Evolutionary conservation across 2,113 vertebrate species (phyloP).

Genomic region (Syrrhaptes paradoxus): DNA sequence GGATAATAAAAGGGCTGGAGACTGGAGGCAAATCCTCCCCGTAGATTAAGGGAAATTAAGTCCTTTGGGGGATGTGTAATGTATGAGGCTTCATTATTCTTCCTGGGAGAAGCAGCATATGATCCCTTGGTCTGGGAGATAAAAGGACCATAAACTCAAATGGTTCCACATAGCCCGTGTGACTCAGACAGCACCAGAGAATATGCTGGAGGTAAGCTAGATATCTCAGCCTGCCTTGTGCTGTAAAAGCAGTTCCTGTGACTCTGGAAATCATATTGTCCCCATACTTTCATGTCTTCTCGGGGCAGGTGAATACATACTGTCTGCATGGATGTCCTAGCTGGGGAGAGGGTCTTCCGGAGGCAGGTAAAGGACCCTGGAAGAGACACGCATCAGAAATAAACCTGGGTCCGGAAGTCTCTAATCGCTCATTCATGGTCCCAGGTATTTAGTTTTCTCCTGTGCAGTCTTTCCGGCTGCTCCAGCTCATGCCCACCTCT

Average conservation of each 20-base stretch:
- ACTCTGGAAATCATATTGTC: not conserved
- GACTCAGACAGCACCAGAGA: not conserved
- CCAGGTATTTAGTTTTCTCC: not conserved
- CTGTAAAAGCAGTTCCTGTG: not conserved
- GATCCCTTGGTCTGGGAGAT: constrained; percentile 14
- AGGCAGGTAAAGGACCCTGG: not conserved
- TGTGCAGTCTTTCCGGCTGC: not conserved
- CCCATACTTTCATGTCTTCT: not conserved
- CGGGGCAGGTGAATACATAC: not conserved
- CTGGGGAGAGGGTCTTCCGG: not conserved
- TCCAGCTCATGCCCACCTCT: not conserved
- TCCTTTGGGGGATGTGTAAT: constrained; percentile 20
- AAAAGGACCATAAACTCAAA: constrained; percentile 20
- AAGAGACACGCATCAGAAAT: not conserved
- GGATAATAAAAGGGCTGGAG: constrained; percentile 22
- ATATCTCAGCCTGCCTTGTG: not conserved
- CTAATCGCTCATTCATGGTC: not conserved
- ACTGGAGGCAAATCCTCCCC: constrained; percentile 34
- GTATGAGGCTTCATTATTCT: constrained; percentile 32
- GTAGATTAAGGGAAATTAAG: constrained; percentile 33
- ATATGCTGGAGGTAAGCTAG: not conserved
- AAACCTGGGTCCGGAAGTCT: not conserved
- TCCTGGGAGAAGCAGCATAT: not conserved
- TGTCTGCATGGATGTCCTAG: not conserved
- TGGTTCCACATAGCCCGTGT: not conserved